A percentile compares a stretch with the other conserved stretches of the same genome.
phyloP scores from a whole-genome alignment of 2,113 vertebrate species.

The Solenodon paradoxus region DNA sequence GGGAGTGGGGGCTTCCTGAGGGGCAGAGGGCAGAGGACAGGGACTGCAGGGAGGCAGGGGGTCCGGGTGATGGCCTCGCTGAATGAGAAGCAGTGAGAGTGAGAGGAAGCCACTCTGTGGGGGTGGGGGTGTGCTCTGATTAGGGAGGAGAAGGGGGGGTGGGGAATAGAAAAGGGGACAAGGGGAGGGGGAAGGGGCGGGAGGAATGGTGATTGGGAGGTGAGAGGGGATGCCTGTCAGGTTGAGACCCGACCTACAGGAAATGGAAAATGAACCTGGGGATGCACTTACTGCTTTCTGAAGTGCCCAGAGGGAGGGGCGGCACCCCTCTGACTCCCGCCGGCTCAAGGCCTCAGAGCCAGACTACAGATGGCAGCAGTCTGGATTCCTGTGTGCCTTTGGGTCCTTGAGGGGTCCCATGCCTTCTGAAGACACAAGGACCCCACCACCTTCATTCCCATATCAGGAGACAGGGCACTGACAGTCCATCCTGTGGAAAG shows the following conservation, averaged over 20 bases:
- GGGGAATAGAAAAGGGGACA: neutral
- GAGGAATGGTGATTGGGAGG: conserved; percentile 40
- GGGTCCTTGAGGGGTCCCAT: neutral
- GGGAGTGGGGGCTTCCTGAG: neutral
- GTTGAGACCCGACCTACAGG: conserved; percentile 41
- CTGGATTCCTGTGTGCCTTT: neutral
- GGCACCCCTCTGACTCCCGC: neutral
- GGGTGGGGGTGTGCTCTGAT: conserved; percentile 32
- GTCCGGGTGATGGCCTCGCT: neutral
- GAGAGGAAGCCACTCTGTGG: conserved; percentile 38
- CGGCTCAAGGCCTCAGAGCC: neutral
- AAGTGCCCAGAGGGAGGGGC: neutral
- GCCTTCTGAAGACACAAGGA: neutral
- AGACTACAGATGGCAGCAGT: neutral
- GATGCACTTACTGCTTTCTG: neutral
- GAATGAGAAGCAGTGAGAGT: neutral
- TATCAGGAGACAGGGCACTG: neutral
- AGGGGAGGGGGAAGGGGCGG: neutral
- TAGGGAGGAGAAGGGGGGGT: neutral
- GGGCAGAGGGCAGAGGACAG: neutral
- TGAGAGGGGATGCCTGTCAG: conserved; percentile 50
- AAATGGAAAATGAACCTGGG: conserved; percentile 70
- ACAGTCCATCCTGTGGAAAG: neutral
- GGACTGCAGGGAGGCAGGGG: neutral
- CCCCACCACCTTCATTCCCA: neutral